These are phyloP conservation scores for Phyllotreta cruciferae DNA, from an alignment of 2,888 invertebrate genomes.

Conservation along the genomic window DNA sequence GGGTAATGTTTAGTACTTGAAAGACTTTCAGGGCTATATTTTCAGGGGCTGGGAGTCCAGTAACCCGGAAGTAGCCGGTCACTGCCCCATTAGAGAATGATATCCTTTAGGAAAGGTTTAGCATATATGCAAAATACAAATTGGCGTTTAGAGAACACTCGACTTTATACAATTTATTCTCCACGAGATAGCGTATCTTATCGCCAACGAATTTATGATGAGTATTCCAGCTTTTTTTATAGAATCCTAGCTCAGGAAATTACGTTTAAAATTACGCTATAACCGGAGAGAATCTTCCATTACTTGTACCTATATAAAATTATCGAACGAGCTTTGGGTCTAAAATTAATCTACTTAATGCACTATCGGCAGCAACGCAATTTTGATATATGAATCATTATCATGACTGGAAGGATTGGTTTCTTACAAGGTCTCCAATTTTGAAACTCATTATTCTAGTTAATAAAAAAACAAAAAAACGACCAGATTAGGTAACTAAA, in stretches of 20 bases:
- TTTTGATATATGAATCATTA: slow-evolving; percentile 54
- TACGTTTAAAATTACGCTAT: no score
- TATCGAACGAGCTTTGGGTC: slow-evolving; percentile 1
- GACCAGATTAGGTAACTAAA: no score
- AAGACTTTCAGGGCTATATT: slow-evolving; percentile 37
- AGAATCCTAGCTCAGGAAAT: no score
- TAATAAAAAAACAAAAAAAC: no score
- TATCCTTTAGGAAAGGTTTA: slow-evolving; percentile 31
- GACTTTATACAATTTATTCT: slow-evolving; percentile 17
- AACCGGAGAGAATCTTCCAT: no score
- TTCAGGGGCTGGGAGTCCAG: slow-evolving; percentile 34
- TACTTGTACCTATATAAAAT: neutral
- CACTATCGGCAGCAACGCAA: slow-evolving; percentile 53
- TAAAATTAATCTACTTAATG: slow-evolving; percentile 53
- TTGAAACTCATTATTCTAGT: no score
- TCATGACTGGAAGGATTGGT: slow-evolving; percentile 49
- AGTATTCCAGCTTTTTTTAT: neutral
- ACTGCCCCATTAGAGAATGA: slow-evolving; percentile 39
- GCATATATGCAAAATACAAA: slow-evolving; percentile 42
- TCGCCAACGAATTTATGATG: slow-evolving; percentile 15
- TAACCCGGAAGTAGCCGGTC: slow-evolving; percentile 43
- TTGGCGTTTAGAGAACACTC: slow-evolving; percentile 17
- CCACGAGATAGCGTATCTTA: slow-evolving; percentile 8
- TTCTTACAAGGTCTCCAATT: slow-evolving; percentile 31
- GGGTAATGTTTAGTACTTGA: slow-evolving; percentile 33